Conservation (phyloP, 2,113 vertebrate species). For the Zootoca vivipara region DNA sequence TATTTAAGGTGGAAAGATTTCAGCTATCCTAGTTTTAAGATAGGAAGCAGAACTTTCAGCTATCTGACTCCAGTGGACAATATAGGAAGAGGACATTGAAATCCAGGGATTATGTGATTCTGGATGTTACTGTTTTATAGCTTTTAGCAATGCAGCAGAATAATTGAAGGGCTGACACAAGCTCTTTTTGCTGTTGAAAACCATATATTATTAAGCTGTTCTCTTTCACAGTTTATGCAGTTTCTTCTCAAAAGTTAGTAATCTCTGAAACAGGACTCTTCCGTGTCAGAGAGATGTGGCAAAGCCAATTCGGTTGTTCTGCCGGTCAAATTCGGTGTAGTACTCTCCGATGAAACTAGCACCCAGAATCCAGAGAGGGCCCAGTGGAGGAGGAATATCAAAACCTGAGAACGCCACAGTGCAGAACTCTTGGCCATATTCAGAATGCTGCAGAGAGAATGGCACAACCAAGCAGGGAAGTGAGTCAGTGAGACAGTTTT, state of each 20-base stretch:
- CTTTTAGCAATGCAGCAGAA: not conserved
- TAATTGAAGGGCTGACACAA: not conserved
- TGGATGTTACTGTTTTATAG: not conserved
- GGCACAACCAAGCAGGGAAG: rapidly evolving
- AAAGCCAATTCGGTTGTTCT: constrained; percentile 93
- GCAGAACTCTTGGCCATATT: constrained; percentile 84
- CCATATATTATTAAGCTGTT: not conserved
- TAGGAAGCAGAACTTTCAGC: not conserved
- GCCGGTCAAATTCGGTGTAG: constrained; percentile 94
- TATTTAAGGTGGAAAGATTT: not conserved
- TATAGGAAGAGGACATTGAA: not conserved
- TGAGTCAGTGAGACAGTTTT: rapidly evolving
- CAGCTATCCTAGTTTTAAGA: not conserved
- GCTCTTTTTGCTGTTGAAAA: not conserved
- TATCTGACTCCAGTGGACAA: not conserved
- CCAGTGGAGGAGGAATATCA: constrained; percentile 90
- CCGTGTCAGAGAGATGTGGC: constrained; percentile 83
- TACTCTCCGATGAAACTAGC: constrained; percentile 95
- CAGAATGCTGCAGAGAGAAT: constrained; percentile 79
- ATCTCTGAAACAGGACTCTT: not conserved
- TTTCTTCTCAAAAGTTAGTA: not conserved
- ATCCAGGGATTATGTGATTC: not conserved
- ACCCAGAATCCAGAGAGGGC: constrained; percentile 93
- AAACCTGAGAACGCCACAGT: constrained; percentile 86
- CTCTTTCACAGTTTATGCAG: not conserved